A percentile compares a stretch with the other conserved stretches of the same genome.
These are phyloP conservation scores for Cyaniris semiargus DNA, from an alignment of 2,888 invertebrate genomes.

Conservation along the genomic window DNA sequence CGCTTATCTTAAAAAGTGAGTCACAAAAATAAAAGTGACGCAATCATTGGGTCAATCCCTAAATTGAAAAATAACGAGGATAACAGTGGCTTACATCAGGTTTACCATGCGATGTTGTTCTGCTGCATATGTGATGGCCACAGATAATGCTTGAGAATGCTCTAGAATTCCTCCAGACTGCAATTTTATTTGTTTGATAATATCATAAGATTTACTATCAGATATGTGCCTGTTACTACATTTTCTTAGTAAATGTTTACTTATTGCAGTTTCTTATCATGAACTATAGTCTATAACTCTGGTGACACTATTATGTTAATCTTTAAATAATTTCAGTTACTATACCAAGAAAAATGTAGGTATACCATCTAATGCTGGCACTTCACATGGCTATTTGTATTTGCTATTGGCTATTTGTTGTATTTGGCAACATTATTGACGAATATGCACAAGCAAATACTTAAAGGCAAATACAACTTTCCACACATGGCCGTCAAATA, in stretches of 20 bases:
- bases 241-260: constrained; percentile 1
- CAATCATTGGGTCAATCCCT: background rate
- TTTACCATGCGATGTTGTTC: background rate
- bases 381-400: no score
- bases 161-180: background rate
- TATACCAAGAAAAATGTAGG: background rate
- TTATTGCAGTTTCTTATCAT: background rate
- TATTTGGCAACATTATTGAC: no score
- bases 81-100: background rate
- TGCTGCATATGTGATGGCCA: background rate
- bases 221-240: background rate
- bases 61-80: constrained; percentile 10
- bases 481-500: no score
- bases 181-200: background rate
- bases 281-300: background rate
- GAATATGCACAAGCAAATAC: no score
- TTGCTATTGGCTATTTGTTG: no score
- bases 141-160: background rate
- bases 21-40: constrained; percentile 25
- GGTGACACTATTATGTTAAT: background rate
- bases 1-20: background rate
- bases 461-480: no score
- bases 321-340: background rate
- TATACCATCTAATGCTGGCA: background rate
- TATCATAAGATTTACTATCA: background rate